Percentiles rank a stretch among this genome's conserved stretches.
Conservation (phyloP, 2,113 vertebrate species). For the Erinaceus europaeus region DNA sequence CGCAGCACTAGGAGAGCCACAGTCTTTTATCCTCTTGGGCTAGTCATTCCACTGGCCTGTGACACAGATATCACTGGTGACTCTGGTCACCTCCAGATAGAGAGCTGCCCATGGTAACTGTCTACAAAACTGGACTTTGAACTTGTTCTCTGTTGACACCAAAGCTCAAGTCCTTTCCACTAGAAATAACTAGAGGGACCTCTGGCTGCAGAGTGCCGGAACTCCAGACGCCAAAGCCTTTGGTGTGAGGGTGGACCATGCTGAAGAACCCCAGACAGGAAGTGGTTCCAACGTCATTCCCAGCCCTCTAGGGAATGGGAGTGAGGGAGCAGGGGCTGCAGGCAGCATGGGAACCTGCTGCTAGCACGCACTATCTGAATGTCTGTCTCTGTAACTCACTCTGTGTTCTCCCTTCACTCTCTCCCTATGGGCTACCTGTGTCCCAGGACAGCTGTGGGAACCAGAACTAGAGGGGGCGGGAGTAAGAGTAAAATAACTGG, state of each 20-base stretch:
- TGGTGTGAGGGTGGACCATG: neutral
- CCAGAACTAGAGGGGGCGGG: accelerated
- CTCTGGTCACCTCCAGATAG: neutral
- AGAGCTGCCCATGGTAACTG: neutral
- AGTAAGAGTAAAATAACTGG: too few relatives aligned
- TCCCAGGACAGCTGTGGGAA: neutral
- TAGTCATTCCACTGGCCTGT: neutral
- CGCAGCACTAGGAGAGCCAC: neutral
- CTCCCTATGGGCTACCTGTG: accelerated
- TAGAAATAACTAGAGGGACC: neutral
- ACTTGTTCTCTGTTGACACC: neutral
- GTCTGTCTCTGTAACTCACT: too few relatives aligned
- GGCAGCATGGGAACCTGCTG: neutral
- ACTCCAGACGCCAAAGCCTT: neutral
- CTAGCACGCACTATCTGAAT: too few relatives aligned
- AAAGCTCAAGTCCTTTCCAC: neutral
- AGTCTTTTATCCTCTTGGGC: accelerated
- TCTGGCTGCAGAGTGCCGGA: accelerated
- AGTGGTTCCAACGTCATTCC: too few relatives aligned
- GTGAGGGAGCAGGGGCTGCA: neutral
- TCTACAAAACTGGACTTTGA: neutral
- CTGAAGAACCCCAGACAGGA: too few relatives aligned
- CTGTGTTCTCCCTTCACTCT: neutral
- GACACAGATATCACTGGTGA: accelerated
- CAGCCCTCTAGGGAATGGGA: neutral